A percentile compares a stretch with the other conserved stretches of the same genome.
Evolutionary conservation across 2,888 invertebrate species (phyloP).

Genomic region (Limenitis camilla): DNA sequence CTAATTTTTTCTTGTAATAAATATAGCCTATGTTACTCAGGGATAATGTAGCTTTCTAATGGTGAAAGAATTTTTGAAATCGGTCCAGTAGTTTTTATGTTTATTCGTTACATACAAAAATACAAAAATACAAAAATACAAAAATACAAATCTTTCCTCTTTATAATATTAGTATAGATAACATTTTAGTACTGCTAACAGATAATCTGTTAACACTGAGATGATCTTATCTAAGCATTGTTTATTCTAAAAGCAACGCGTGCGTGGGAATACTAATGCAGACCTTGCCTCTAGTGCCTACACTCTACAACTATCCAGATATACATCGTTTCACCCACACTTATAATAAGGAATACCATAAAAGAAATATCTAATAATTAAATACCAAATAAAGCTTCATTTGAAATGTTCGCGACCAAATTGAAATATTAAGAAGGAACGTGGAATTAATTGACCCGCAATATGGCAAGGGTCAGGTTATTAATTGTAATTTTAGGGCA

Average conservation of each 20-base stretch:
- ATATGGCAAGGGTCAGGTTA: conserved; percentile 8
- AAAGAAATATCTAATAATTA: conserved; percentile 18
- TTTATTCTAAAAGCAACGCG: conserved; percentile 25
- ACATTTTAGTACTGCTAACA: too few species aligned
- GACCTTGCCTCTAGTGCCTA: conserved; percentile 31
- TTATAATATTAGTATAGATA: too few species aligned
- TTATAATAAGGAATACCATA: conserved; percentile 43
- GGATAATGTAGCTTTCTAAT: too few species aligned
- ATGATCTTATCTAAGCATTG: conserved; percentile 21
- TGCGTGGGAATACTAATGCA: conserved; percentile 49
- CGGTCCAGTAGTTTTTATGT: too few species aligned
- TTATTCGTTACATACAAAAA: too few species aligned
- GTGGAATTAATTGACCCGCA: conserved; percentile 15
- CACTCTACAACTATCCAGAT: conserved; percentile 31
- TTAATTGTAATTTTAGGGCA: conserved; percentile 5
- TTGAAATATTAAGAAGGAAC: conserved; percentile 5
- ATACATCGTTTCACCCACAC: conserved; percentile 50
- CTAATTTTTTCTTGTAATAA: too few species aligned
- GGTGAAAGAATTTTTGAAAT: too few species aligned
- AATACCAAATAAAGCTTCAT: neutral
- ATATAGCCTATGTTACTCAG: too few species aligned
- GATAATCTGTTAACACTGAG: conserved; percentile 6
- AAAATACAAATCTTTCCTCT: too few species aligned
- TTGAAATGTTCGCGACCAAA: neutral
- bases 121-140: too few species aligned